Evolutionary conservation across 35 echinoderm and acorn worm species (phyloP).

Genomic region (Heliocidaris erythrogramma): DNA sequence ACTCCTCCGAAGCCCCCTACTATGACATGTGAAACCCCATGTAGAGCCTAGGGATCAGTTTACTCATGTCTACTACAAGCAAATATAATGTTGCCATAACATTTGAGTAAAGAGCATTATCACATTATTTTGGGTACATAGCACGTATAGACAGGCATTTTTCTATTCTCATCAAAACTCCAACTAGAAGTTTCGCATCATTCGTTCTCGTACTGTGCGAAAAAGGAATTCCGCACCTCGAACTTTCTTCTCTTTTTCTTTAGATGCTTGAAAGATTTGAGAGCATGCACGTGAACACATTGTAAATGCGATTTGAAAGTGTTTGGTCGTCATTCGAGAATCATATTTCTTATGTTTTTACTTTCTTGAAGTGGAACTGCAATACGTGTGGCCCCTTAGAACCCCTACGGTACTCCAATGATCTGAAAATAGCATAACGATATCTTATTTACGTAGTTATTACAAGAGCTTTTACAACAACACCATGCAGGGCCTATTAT

Average conservation of each 20-base stretch:
- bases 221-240: not conserved
- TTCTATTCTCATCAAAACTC: not conserved
- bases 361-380: not conserved
- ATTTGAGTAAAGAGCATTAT: not conserved
- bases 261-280: not conserved
- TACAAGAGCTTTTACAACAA: too few relatives aligned
- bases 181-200: not conserved
- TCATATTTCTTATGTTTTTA: not conserved
- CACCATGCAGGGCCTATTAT: too few relatives aligned
- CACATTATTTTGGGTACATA: not conserved
- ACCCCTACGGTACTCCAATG: not conserved
- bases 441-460: too few relatives aligned
- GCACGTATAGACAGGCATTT: not conserved
- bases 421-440: not conserved
- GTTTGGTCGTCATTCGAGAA: not conserved
- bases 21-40: not conserved
- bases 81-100: constrained; percentile 18
- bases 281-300: not conserved
- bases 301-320: not conserved
- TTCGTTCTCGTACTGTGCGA: not conserved
- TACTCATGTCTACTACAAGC: not conserved
- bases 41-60: not conserved
- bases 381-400: not conserved
- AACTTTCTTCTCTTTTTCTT: not conserved
- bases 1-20: constrained; percentile 32